Evolutionary conservation across 2,113 vertebrate species (phyloP).

Genomic region (Halcyon senegalensis): DNA sequence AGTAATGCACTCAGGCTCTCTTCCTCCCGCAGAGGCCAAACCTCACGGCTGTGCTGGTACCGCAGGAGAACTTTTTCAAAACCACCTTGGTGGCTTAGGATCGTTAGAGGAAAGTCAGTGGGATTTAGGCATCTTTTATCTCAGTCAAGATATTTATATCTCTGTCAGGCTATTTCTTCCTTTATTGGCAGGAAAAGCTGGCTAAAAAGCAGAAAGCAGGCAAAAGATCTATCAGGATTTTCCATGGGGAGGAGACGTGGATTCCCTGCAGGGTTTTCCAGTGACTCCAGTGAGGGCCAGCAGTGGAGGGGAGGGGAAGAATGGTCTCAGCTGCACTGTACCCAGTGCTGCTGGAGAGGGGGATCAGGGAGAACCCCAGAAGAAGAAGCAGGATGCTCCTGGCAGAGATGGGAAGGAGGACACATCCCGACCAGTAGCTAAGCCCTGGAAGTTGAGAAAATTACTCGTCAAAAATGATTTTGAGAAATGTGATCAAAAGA

Average conservation of each 20-base stretch:
- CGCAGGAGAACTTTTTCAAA: neutral
- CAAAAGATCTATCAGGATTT: neutral
- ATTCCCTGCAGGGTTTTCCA: neutral
- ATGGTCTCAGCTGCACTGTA: neutral
- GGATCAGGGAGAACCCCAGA: neutral
- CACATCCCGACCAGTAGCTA: neutral
- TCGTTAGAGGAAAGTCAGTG: neutral
- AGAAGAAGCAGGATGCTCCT: neutral
- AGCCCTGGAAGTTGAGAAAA: neutral
- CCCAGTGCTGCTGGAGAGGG: neutral
- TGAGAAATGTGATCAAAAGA: neutral
- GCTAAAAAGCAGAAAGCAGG: neutral
- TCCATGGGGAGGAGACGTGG: neutral
- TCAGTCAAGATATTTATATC: neutral
- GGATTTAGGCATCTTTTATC: neutral
- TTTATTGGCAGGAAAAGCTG: neutral
- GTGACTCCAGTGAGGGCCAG: neutral
- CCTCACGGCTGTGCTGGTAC: neutral
- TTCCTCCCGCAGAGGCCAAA: conserved; percentile 13
- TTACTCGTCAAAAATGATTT: neutral
- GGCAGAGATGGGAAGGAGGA: neutral
- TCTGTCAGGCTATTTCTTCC: neutral
- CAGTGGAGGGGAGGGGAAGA: neutral
- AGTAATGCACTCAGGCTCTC: conserved; percentile 46
- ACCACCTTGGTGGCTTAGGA: neutral